Base-by-base conservation (phyloP, 2,888 invertebrate genomes). In the Pseudeuparius sepicola region DNA sequence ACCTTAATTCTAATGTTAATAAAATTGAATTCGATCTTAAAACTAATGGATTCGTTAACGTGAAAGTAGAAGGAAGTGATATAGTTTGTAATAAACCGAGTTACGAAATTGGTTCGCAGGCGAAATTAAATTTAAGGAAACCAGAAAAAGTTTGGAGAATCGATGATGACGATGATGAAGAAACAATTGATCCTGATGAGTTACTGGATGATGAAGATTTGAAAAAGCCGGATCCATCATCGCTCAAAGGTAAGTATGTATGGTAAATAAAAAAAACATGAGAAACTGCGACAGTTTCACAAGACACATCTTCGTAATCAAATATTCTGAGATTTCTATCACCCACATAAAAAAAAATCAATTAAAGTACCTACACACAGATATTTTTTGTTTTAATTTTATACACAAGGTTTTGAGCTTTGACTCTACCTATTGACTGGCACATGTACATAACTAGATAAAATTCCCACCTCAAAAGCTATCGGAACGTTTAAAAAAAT, bases 191-290 rank as follows among this genome's bases (percentile, higher is more conserved):
- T 62, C 83, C 86, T 40, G 84, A 92, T 60, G 78, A 82, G 46
- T 69, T 98, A 15, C 64, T 98, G 11, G 89, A 92, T 61, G 90
- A 88, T 51, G 81, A 81, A 39, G 96, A 97, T 61, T 71, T 86
- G 42, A 75, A 78, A 50, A 90, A 85, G 62, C 97, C 97, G 3
- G 82, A 87, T 53, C 78, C 84, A 15, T 66, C 75, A 11, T 77
- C 84, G 7, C 67, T 94, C n/a, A 79, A 70, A 74, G 87, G 89
- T 88, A 59, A 42, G 23, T 45, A n/a, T n/a, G n/a, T n/a, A n/a
- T n/a, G n/a, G n/a, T n/a, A n/a, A n/a, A n/a, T 26, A 20, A 20
- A 20, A n/a, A n/a, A n/a, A n/a, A n/a, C n/a, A n/a, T n/a, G n/a
- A n/a, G n/a, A n/a, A n/a, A n/a, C n/a, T n/a, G n/a, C n/a, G n/a